Base-by-base conservation (phyloP, 2,113 vertebrate genomes). In the Dipodomys spectabilis region DNA sequence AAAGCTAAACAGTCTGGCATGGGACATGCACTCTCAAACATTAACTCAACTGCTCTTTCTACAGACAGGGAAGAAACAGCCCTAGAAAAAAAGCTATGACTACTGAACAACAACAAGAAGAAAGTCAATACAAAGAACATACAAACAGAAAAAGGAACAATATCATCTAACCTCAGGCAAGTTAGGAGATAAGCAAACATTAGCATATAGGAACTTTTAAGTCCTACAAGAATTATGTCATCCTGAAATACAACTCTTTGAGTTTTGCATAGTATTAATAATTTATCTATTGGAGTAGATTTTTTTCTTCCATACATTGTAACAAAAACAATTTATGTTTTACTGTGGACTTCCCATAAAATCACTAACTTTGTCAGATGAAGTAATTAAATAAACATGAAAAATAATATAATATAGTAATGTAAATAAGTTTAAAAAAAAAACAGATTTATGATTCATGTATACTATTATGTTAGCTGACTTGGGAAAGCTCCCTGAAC, bases 381-480 rank as follows among this genome's bases (percentile, higher is more conserved):
- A 78, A 79, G 94, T 85, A 95, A 96, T 86, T 87, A 96, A 84
- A 82, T 87, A 96, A 84, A 82, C 79, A 68, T 89, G 62, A 44
- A 91, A 93, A 19, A 23, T 7, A 81, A 23, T 77, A 73, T 10
- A 71, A 39, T 60, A 77, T 0, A 69, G 20, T 91, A 60, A 89
- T 86, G 32, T 80, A 11, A 89, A 12, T 60, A 82, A 22, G 7
- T 71, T 69, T 82, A 7, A 25, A 45, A 90, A 68, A 68, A 80
- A 74, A 44, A 32, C 30, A 75, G 72, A 92, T 73, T 75, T 57
- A 82, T 19, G 49, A 71, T 67, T 88, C 62, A 80, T 92, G 93
- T 90, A 64, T 45, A 89, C 72, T 68, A 74, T 72, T 96, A 80
- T 91, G 39, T 75, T 94, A 44, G 45, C 23, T 73, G 62, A 88